Base-by-base conservation (phyloP, 2,113 vertebrate genomes). In the Motacilla tschutschensis region DNA sequence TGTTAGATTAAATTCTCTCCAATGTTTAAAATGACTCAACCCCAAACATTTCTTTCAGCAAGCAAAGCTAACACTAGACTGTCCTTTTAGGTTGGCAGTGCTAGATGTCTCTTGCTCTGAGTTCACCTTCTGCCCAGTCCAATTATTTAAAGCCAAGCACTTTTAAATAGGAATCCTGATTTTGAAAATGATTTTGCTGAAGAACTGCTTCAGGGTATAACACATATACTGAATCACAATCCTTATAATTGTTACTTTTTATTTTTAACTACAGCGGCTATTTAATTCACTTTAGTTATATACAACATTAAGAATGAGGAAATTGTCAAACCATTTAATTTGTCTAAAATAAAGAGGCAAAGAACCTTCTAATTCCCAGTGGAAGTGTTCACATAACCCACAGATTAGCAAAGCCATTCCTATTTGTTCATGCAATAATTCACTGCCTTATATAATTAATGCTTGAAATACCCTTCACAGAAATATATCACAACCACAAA, bases 241-340 rank as follows among this genome's bases (percentile, higher is more conserved):
- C 67, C 44, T 77, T 76, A 47, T 77, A 63, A 82, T 36, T 77
- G 64, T 77, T 85, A 70, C 62, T 70, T 80, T 87, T 81, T 46
- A 83, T 66, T 90, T 91, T 67, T 75, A 88, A 88, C 59, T 87
- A 48, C 44, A 66, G 46, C 38, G 83, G 53, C 50, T 71, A 85
- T 87, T 88, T 90, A 92, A 92, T 91, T 88, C 80, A 83, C 47
- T 89, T 89, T 60, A 87, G 88, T 92, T 94, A 85, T 19, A 86
- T 13, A 78, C 83, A 91, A 90, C 75, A 77, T 91, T 82, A 90
- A 91, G 75, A 91, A 77, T 12, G 48, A 91, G 67, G 51, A 90
- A 83, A 91, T 4, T 66, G 67, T 59, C 0, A 3, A 90, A 83
- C 54, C 85, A 88, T 88, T 94, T 92, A 82, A 92, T 91, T 57